A percentile compares a stretch with the other conserved stretches of the same genome.
phyloP scores from a whole-genome alignment of 2,888 invertebrate species.

The Theretra japonica region DNA sequence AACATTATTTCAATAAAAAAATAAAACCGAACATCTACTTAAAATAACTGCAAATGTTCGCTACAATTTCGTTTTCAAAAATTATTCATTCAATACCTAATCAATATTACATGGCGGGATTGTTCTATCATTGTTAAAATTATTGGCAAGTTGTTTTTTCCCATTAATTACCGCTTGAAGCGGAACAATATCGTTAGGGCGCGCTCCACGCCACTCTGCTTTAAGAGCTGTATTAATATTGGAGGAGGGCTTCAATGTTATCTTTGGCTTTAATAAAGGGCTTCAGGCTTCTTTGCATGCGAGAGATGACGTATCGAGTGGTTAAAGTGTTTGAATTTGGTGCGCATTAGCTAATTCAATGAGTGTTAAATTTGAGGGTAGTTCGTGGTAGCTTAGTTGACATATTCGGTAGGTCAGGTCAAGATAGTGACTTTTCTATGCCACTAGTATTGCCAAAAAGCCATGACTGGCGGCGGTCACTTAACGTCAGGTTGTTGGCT shows the following conservation, averaged over 20 bases:
- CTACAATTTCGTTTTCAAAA: no score
- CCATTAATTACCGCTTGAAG: constrained; percentile 39
- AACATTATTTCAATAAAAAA: neutral
- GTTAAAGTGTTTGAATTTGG: neutral
- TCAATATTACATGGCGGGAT: neutral
- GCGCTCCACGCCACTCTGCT: constrained; percentile 9
- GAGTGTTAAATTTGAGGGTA: no score
- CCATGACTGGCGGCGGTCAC: no score
- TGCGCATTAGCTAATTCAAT: no score
- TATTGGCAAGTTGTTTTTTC: constrained; percentile 24
- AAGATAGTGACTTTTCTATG: no score
- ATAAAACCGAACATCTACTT: neutral
- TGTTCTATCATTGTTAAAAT: constrained; percentile 6
- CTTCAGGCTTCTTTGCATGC: constrained; percentile 23
- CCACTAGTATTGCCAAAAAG: no score
- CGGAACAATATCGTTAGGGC: constrained; percentile 37
- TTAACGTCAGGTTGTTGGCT: no score
- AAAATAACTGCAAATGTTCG: neutral
- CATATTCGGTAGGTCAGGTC: no score
- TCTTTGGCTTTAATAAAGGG: constrained; percentile 37
- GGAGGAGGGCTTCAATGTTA: constrained; percentile 39
- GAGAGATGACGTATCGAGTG: constrained; percentile 5
- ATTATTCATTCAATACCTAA: neutral
- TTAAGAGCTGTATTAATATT: constrained; percentile 46
- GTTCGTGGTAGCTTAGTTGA: no score